Conservation (phyloP, 2,888 invertebrate genomes). For the Hydraecia micacea region DNA sequence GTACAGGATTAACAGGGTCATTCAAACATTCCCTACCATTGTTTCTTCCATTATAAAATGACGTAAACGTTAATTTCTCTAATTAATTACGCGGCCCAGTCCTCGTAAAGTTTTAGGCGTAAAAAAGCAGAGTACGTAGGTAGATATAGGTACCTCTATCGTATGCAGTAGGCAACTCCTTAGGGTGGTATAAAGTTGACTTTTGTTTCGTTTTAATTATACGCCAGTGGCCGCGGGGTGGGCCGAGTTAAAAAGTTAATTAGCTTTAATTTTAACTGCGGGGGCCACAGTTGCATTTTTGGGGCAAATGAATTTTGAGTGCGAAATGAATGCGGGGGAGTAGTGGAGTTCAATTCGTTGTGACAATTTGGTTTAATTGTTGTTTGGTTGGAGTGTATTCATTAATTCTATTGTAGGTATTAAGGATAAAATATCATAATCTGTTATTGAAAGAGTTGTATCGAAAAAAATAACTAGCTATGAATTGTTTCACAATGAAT, state of each 20-base stretch:
- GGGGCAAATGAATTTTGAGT: conserved; percentile 59
- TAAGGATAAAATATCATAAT: not conserved
- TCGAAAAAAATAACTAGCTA: not conserved
- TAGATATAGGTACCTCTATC: conserved; percentile 27
- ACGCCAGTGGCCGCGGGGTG: conserved; percentile 75
- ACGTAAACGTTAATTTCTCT: conserved; percentile 57
- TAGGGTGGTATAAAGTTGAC: conserved; percentile 82
- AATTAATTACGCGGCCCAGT: conserved; percentile 60
- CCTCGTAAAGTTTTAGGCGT: conserved; percentile 58
- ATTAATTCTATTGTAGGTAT: not conserved
- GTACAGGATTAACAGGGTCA: not conserved
- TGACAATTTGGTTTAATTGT: conserved; percentile 40
- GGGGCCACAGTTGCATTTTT: conserved; percentile 66
- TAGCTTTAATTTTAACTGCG: conserved; percentile 86
- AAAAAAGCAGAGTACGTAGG: conserved; percentile 64
- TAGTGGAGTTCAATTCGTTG: not conserved
- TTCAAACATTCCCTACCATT: conserved; percentile 13
- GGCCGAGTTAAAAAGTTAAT: conserved; percentile 85
- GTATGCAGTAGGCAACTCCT: conserved; percentile 71
- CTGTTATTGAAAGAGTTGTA: not conserved
- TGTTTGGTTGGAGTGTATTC: conserved; percentile 14
- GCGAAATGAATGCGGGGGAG: conserved; percentile 34
- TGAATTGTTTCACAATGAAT: not conserved
- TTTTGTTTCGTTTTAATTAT: conserved; percentile 88
- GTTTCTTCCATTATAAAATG: conserved; percentile 42